Percentiles rank a stretch among this genome's conserved stretches.
phyloP scores from a whole-genome alignment of 2,888 invertebrate species.

The Strigamia maritima region DNA sequence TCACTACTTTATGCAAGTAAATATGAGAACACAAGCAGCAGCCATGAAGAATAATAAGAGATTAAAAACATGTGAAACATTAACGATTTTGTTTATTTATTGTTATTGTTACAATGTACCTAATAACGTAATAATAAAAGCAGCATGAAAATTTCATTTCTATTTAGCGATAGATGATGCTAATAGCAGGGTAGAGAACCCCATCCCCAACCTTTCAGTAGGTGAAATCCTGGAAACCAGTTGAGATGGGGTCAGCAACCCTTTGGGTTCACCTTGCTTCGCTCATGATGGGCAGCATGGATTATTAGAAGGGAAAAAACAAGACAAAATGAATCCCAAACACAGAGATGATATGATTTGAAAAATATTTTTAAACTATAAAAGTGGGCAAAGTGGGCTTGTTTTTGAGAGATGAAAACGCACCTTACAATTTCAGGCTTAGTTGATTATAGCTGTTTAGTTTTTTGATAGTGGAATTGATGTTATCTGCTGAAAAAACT shows the following conservation, averaged over 20 bases:
- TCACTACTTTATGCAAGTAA: too few relatives aligned
- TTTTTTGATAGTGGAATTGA: not conserved
- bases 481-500: conserved; percentile 2
- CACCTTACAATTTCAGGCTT: not conserved
- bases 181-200: not conserved
- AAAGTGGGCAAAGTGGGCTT: not conserved
- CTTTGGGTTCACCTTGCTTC: not conserved
- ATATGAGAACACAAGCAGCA: too few relatives aligned
- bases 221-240: conserved; percentile 9
- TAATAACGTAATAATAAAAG: too few relatives aligned
- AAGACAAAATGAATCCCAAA: not conserved
- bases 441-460: conserved; percentile 8
- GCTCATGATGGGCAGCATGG: not conserved
- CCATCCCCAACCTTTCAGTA: too few relatives aligned
- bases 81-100: too few relatives aligned
- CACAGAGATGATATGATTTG: not conserved
- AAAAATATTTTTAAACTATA: not conserved
- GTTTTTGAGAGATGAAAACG: not conserved
- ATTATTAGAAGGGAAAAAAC: not conserved
- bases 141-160: not conserved
- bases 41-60: too few relatives aligned
- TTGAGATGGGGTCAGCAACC: conserved; percentile 11
- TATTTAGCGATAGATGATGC: not conserved
- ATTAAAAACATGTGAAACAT: too few relatives aligned
- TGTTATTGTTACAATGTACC: not conserved